These are phyloP conservation scores for Hystrix brachyura DNA, from an alignment of 2,113 vertebrate genomes.

Conservation along the genomic window DNA sequence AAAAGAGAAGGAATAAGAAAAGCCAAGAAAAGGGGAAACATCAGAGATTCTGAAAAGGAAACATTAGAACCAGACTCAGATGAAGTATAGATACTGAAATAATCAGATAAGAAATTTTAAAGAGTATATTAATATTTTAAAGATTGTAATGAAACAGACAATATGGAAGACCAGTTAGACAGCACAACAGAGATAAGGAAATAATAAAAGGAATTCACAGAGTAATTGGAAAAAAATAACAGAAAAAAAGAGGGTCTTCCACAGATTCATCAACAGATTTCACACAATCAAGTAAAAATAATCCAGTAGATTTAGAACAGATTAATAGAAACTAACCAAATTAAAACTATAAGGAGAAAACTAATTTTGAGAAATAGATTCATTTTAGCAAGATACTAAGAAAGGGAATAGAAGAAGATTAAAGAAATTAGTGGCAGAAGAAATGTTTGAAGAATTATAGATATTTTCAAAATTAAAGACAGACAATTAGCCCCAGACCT, in stretches of 20 bases:
- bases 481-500: not conserved
- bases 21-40: not conserved
- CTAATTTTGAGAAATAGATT: not conserved
- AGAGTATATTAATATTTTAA: not conserved
- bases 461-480: not conserved
- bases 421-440: not conserved
- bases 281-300: not conserved
- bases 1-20: not conserved
- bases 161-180: not conserved
- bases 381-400: not conserved
- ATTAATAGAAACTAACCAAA: not conserved
- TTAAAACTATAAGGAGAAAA: not conserved
- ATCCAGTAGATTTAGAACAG: not conserved
- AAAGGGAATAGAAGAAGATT: not conserved
- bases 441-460: not conserved
- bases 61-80: not conserved
- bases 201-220: not conserved
- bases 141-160: not conserved
- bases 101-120: not conserved
- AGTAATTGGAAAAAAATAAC: not conserved
- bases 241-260: not conserved
- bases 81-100: not conserved
- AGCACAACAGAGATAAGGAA: not conserved
- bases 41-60: not conserved
- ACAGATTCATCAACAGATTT: not conserved